Evolutionary conservation across 2,113 vertebrate genomes (phyloP).

Genomic region (Chroicocephalus ridibundus): DNA sequence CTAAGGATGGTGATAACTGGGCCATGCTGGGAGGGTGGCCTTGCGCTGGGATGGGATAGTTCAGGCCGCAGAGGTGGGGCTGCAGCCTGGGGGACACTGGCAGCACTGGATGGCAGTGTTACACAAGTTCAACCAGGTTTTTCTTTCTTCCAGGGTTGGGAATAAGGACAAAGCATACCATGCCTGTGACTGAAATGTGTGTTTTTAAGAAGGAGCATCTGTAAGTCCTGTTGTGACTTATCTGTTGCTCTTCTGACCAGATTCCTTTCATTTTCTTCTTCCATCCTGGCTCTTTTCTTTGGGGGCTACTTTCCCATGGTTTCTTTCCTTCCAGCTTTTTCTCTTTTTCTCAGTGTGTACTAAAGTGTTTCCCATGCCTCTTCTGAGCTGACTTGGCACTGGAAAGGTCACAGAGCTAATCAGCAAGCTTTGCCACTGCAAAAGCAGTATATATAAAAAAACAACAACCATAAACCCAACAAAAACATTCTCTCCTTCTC

Average conservation of each 20-base stretch:
- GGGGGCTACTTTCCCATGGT: neutral
- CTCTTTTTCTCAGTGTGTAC: neutral
- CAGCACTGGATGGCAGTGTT: slow-evolving; percentile 25
- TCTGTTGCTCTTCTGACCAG: neutral
- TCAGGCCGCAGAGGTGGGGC: neutral
- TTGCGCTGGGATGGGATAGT: neutral
- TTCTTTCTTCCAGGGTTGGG: neutral
- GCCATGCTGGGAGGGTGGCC: neutral
- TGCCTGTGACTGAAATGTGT: neutral
- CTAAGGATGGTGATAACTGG: neutral
- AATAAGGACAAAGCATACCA: neutral
- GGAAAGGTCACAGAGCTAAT: neutral
- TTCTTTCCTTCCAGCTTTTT: neutral
- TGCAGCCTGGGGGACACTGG: neutral
- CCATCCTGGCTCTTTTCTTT: neutral
- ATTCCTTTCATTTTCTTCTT: neutral
- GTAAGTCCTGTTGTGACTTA: neutral
- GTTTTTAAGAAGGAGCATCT: neutral
- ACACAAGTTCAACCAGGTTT: neutral
- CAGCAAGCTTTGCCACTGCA: neutral
- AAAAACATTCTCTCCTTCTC: neutral
- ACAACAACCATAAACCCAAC: neutral
- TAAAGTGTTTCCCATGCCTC: neutral
- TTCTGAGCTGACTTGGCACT: neutral
- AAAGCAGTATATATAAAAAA: neutral